Evolutionary conservation across 2,888 invertebrate species (phyloP).

Genomic region (Nematopogon swammerdamellus): DNA sequence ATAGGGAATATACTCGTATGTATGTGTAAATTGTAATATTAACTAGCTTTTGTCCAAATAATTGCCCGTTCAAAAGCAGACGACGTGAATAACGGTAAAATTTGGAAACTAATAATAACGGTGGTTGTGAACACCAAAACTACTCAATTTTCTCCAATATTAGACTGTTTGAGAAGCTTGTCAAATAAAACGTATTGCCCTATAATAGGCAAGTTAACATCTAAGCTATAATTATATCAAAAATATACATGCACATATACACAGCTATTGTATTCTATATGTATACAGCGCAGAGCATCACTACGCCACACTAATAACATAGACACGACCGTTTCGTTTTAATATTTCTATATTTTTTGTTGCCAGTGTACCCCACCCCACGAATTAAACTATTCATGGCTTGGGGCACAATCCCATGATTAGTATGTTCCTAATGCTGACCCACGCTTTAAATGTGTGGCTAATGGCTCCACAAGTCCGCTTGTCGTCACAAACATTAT

Average conservation of each 20-base stretch:
- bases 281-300: too few relatives aligned
- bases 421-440: conserved; percentile 10
- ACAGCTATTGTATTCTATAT: too few relatives aligned
- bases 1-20: too few relatives aligned
- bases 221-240: not conserved
- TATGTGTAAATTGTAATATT: too few relatives aligned
- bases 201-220: not conserved
- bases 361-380: not conserved
- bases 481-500: too few relatives aligned
- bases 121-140: too few relatives aligned
- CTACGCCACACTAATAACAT: not conserved
- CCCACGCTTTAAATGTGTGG: not conserved
- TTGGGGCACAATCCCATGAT: conserved; percentile 35
- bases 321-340: not conserved
- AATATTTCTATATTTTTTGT: not conserved
- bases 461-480: too few relatives aligned
- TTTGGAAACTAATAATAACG: too few relatives aligned
- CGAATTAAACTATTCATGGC: conserved; percentile 18
- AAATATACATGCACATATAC: not conserved
- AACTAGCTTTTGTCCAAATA: too few relatives aligned
- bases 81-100: too few relatives aligned
- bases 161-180: not conserved
- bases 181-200: not conserved
- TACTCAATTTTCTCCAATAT: too few relatives aligned
- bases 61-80: too few relatives aligned